phyloP scores from a whole-genome alignment of 2,113 vertebrate genomes.

The Crocuta crocuta region DNA sequence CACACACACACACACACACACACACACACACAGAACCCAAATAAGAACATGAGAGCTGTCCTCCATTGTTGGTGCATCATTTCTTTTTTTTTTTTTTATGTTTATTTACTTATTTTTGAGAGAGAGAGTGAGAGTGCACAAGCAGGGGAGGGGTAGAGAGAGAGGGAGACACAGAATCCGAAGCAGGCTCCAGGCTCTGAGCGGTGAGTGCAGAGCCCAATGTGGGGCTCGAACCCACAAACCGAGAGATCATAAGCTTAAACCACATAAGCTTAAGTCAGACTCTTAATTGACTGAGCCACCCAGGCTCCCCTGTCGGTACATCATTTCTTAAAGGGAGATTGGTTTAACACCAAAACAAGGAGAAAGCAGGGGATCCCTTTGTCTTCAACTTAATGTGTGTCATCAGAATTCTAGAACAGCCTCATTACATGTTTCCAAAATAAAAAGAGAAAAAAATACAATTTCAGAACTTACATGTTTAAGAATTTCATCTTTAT shows the following conservation, averaged over 20 bases:
- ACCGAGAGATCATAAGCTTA: too few relatives aligned
- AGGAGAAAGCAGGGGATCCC: not conserved
- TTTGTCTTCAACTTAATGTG: not conserved
- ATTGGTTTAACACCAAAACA: not conserved
- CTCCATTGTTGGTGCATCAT: not conserved
- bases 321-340: conserved; percentile 23
- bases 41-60: not conserved
- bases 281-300: too few relatives aligned
- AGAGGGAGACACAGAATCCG: too few relatives aligned
- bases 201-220: too few relatives aligned
- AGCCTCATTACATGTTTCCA: not conserved
- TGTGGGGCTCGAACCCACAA: too few relatives aligned
- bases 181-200: too few relatives aligned
- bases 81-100: not conserved
- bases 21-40: not conserved
- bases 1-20: not conserved
- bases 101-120: too few relatives aligned
- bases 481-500: conserved; percentile 22
- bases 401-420: not conserved
- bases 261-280: too few relatives aligned
- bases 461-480: not conserved
- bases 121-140: too few relatives aligned
- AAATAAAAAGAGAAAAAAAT: not conserved
- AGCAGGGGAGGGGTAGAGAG: too few relatives aligned
- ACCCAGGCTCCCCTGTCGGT: not conserved